A percentile compares a stretch with the other conserved stretches of the same genome.
These are phyloP conservation scores for Agapostemon virescens DNA, from an alignment of 2,888 invertebrate genomes.

Conservation along the genomic window DNA sequence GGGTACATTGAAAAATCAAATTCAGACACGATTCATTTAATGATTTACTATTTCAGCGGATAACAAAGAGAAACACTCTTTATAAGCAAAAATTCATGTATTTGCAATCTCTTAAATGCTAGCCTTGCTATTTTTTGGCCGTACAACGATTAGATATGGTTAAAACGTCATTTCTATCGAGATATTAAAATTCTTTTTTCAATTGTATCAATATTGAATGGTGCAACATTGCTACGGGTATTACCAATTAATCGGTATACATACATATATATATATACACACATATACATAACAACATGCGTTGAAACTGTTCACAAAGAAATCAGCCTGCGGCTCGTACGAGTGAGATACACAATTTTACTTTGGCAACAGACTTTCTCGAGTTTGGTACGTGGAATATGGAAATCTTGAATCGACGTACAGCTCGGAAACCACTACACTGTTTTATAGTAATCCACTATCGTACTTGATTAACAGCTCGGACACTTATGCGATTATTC, in stretches of 20 bases:
- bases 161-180: background rate
- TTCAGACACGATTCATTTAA: background rate
- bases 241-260: background rate
- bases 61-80: background rate
- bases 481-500: slow-evolving; percentile 54
- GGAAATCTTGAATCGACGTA: slow-evolving; percentile 38
- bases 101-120: background rate
- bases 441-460: slow-evolving; percentile 51
- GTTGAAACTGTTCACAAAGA: slow-evolving; percentile 12
- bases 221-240: slow-evolving; percentile 2
- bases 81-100: background rate
- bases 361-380: slow-evolving; percentile 27
- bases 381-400: slow-evolving; percentile 43
- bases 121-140: background rate
- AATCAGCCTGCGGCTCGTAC: slow-evolving; percentile 38
- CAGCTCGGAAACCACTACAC: slow-evolving; percentile 41
- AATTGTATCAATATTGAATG: slow-evolving; percentile 11
- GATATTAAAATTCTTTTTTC: background rate
- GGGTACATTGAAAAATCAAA: slow-evolving; percentile 15
- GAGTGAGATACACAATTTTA: slow-evolving; percentile 45
- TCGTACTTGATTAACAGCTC: slow-evolving; percentile 53
- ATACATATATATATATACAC: background rate
- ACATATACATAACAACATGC: background rate
- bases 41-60: slow-evolving; percentile 2
- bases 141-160: background rate